Base-by-base conservation (phyloP, 2,113 vertebrate species). In the Shinisaurus crocodilurus region DNA sequence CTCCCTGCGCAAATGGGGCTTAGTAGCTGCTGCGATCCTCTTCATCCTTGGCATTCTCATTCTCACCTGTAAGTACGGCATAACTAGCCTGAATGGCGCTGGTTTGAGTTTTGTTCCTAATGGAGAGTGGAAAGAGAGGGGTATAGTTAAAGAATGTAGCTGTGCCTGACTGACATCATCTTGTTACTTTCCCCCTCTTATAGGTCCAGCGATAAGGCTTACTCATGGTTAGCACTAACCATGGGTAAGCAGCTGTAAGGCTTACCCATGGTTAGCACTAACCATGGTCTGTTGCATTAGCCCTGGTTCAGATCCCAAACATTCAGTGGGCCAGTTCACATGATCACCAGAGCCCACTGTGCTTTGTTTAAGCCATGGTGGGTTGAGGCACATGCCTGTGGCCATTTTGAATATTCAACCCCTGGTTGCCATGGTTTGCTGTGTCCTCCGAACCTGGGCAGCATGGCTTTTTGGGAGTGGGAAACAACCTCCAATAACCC, bases 1-100 rank as follows among this genome's bases (percentile, higher is more conserved):
- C 29, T 92, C 95, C 3, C 94, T 97, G 54, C 93, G 95, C 90
- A 95, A 91, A 23, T 93, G 89, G 82, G 96, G 96, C 3, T 93
- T 97, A 37, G 20, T 97, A 79, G 95, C 95, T 0, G 95, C 96
- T 0, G 96, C 96, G 0, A 88, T 97, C 48, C 90, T 97, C 7
- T 96, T 96, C 87, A 94, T 97, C 82, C 93, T 91, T 0, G 96
- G 96, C 87, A 96, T 97, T 3, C 12, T 95, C 88, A 96, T 97
- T 85, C 95, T 97, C 70, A 95, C 96, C 37, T 96, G 96, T 97
- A 88, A 96, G 96, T n/a, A 37, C 0, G 48, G 81, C 60, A 89
- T 1, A 0, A 2, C 25, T 0, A 3, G 91, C 57, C 34, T 15
- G 76, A 88, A 32, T 5, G 0, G 27, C 6, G 1, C 34, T 29